Evolutionary conservation across 2,888 invertebrate genomes (phyloP).

Genomic region (Sesia apiformis): DNA sequence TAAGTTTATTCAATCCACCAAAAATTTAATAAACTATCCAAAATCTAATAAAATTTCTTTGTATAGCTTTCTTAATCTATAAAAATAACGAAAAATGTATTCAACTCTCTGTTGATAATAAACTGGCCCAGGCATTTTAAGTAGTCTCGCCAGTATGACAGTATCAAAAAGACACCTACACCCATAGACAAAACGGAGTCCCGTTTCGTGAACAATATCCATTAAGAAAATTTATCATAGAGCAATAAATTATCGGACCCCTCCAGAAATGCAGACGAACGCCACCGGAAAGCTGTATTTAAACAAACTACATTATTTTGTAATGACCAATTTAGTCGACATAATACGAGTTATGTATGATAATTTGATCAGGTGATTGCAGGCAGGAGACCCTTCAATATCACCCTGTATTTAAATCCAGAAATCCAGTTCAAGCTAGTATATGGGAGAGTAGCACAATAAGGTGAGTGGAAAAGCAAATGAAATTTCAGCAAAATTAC

Average conservation of each 20-base stretch:
- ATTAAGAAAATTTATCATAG: conserved; percentile 60
- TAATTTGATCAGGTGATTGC: conserved; percentile 53
- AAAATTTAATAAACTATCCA: too few species aligned
- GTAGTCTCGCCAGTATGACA: not conserved
- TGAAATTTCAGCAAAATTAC: too few species aligned
- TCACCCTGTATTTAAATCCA: not conserved
- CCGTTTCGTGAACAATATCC: conserved; percentile 55
- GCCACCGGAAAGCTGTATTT: conserved; percentile 51
- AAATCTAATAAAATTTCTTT: too few species aligned
- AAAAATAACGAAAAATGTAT: too few species aligned
- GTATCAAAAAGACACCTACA: not conserved
- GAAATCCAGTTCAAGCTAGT: not conserved
- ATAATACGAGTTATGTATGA: conserved; percentile 48
- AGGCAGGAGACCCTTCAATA: conserved; percentile 2
- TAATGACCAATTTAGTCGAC: conserved; percentile 51
- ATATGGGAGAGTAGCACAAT: not conserved
- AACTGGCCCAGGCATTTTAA: too few species aligned
- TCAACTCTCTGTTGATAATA: too few species aligned
- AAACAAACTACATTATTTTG: conserved; percentile 62
- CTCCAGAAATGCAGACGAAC: conserved; percentile 34
- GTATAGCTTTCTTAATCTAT: too few species aligned
- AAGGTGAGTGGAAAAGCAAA: too few species aligned
- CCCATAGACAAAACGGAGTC: conserved; percentile 23
- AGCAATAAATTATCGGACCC: conserved; percentile 55
- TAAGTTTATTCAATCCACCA: too few species aligned